phyloP scores from a whole-genome alignment of 53 echinoderm and acorn worm genomes.

The Antedon mediterranea region DNA sequence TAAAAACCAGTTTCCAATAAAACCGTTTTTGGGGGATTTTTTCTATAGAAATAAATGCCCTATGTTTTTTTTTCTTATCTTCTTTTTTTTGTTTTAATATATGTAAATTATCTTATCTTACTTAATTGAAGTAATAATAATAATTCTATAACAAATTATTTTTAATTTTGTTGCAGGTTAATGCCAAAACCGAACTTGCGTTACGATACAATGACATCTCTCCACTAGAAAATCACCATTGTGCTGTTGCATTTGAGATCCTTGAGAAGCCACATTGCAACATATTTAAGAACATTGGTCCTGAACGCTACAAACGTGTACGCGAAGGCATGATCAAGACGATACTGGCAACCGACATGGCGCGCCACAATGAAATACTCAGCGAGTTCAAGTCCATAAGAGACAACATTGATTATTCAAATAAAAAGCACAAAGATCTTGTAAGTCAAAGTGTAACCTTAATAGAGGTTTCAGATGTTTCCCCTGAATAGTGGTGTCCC shows the following conservation, averaged over 20 bases:
- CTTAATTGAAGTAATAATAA: too few relatives aligned
- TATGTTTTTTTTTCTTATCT: too few relatives aligned
- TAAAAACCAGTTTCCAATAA: too few relatives aligned
- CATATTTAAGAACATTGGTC: slow-evolving; percentile 80
- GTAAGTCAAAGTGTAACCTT: slow-evolving; percentile 16
- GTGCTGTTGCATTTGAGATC: slow-evolving; percentile 88
- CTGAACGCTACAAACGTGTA: slow-evolving; percentile 64
- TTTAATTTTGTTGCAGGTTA: too few relatives aligned
- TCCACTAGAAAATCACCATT: slow-evolving; percentile 89
- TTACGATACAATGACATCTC: slow-evolving; percentile 98
- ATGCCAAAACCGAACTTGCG: slow-evolving; percentile 87
- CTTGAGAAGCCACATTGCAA: slow-evolving; percentile 86
- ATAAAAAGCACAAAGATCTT: slow-evolving; percentile 53
- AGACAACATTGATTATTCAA: slow-evolving; percentile 68
- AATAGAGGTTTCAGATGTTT: too few relatives aligned
- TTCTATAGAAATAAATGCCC: too few relatives aligned
- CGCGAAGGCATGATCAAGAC: slow-evolving; percentile 86
- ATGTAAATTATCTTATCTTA: too few relatives aligned
- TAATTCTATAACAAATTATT: too few relatives aligned
- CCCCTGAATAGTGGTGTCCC: too few relatives aligned
- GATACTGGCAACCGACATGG: slow-evolving; percentile 98
- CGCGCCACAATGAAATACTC: slow-evolving; percentile 92
- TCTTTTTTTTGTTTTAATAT: too few relatives aligned
- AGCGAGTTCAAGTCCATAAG: slow-evolving; percentile 60
- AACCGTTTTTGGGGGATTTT: too few relatives aligned